Evolutionary conservation across 2,113 vertebrate species (phyloP), one percentile per base, ranked within the genome.

Genomic region (Corythoichthys intestinalis): DNA sequence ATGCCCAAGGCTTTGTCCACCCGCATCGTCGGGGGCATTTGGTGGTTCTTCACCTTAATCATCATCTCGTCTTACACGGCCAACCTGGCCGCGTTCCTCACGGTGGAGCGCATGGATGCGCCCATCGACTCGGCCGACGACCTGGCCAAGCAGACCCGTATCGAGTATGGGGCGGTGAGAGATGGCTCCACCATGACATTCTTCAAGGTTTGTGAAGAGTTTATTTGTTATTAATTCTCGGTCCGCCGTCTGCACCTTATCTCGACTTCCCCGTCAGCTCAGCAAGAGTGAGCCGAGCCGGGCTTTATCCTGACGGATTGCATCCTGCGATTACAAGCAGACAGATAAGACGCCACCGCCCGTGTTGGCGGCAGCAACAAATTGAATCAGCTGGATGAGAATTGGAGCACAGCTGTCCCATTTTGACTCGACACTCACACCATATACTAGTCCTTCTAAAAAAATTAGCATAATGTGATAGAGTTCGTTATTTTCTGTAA

Each of bases 21-120:
- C 70, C 93, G 97, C 87, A 98, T 99, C 87, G 93, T 98, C 59
- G 96, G 96, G 73, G 97, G 96, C 69, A 98, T 98, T 89, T 99
- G 97, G 97, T 98, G 97, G 97, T 99, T 98, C 91, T 99, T 99
- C 84, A 98, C 97, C 73, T 88, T 98, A 79, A 97, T 99, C 91
- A 96, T 98, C 92, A 97, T 98, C 86, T 98, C 97, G 67, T 99
- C 97, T 78, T 99, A 99, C 80, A 99, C 97, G 80, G 97, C 97
- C 85, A 99, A 98, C 90, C 85, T 99, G 90, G 97, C 97, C 54
- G 97, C 97, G 80, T 98, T 99, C 90, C 92, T 99, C 75, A 99
- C 97, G 0, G 97, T 99, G 79, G 97, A 98, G 81, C 92, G 97
- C 78, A 98, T 98, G 97, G 97, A 99, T 20, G 96, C 97, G 0